phyloP scores from a whole-genome alignment of 2,888 invertebrate species.

The Noctua comes region DNA sequence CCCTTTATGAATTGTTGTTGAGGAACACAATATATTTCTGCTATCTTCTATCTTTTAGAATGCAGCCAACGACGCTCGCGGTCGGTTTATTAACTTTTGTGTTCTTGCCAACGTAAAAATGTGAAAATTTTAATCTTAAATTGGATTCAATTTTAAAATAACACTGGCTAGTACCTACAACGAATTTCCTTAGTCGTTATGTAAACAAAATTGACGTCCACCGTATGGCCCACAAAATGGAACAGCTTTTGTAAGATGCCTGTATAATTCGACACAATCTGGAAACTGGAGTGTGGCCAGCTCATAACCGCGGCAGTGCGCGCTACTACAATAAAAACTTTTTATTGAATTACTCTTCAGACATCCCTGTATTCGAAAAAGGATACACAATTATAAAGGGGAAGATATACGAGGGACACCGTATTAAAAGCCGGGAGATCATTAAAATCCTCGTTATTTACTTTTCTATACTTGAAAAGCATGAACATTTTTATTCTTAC shows the following conservation, averaged over 20 bases:
- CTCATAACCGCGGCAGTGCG: slow-evolving; percentile 82
- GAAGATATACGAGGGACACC: slow-evolving; percentile 55
- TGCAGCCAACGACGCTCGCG: slow-evolving; percentile 38
- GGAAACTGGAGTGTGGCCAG: slow-evolving; percentile 85
- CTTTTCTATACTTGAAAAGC: slow-evolving; percentile 59
- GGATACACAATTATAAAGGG: slow-evolving; percentile 46
- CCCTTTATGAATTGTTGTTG: slow-evolving; percentile 69
- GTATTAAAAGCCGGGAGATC: slow-evolving; percentile 55
- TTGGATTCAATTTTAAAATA: slow-evolving; percentile 36
- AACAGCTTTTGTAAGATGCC: slow-evolving; percentile 78
- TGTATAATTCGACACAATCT: slow-evolving; percentile 85
- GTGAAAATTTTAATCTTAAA: slow-evolving; percentile 59
- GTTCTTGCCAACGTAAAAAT: slow-evolving; percentile 63
- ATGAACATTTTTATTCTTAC: slow-evolving; percentile 58
- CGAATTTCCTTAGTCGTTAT: slow-evolving; percentile 21
- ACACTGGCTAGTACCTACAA: slow-evolving; percentile 7
- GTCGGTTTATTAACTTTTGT: slow-evolving; percentile 65
- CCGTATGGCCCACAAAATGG: slow-evolving; percentile 43
- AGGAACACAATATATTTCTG: slow-evolving; percentile 64
- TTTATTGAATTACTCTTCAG: slow-evolving; percentile 61
- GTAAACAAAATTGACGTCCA: slow-evolving; percentile 47
- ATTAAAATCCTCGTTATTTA: slow-evolving; percentile 65
- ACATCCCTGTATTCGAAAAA: slow-evolving; percentile 58
- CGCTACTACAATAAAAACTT: slow-evolving; percentile 67
- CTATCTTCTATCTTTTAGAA: slow-evolving; percentile 61